Conservation (phyloP, 2,888 invertebrate species). For the Prenolepis imparis region DNA sequence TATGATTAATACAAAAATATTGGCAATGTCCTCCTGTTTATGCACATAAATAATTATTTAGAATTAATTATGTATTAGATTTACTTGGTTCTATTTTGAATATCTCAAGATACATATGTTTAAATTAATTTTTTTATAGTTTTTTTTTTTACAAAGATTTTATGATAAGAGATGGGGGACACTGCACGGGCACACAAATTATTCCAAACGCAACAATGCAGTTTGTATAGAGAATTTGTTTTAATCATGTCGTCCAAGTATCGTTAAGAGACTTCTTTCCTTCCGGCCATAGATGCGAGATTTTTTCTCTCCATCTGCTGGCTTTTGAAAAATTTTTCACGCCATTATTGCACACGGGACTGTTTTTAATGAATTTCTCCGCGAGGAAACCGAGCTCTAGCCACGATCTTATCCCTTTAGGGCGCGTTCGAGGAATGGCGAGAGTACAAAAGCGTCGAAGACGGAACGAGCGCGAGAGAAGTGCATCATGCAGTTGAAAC, state of each 20-base stretch:
- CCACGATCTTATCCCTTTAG: slow-evolving; percentile 17
- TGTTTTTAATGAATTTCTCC: slow-evolving; percentile 81
- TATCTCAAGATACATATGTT: not conserved
- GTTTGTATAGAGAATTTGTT: slow-evolving; percentile 73
- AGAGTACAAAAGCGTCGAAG: not conserved
- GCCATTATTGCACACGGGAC: slow-evolving; percentile 77
- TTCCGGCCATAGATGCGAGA: slow-evolving; percentile 69
- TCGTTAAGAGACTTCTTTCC: slow-evolving; percentile 65
- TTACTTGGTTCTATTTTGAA: not conserved
- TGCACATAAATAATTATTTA: not conserved
- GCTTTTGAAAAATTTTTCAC: slow-evolving; percentile 71
- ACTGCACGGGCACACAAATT: slow-evolving; percentile 11
- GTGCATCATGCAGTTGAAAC: slow-evolving; percentile 40
- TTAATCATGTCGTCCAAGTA: slow-evolving; percentile 70
- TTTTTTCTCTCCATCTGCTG: not conserved
- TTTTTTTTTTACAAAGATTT: not conserved
- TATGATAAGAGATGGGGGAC: not conserved
- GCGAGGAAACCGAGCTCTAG: not conserved
- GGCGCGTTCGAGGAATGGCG: slow-evolving; percentile 4
- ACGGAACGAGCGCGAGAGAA: slow-evolving; percentile 46
- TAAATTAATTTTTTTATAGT: slow-evolving; percentile 8
- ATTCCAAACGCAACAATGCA: not conserved
- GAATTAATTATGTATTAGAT: not conserved
- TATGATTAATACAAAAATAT: not conserved
- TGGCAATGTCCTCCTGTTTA: not conserved